Evolutionary conservation across 1,140 invertebrate species (phyloP), one percentile per base, ranked within the genome.

Genomic region (Tetranychus cinnabarinus): DNA sequence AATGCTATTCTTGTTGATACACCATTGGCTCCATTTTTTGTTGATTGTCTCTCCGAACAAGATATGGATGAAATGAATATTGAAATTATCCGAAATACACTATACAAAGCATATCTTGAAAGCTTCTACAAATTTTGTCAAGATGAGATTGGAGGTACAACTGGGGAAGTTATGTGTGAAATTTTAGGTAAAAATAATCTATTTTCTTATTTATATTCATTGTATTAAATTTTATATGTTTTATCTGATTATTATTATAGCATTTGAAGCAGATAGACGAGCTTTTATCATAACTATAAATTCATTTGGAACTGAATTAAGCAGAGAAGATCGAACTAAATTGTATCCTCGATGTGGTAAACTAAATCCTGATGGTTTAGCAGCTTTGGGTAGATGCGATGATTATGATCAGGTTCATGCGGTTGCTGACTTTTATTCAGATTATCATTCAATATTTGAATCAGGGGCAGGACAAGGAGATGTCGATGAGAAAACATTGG

Each of bases 11-110:
- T 99, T 55, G 95, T 99, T 10, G 96, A 99, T 72, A 99, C 96
- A n/a, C 96, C 96, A 58, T 74, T 99, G 64, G 86, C 95, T 65
- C 92, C 96, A 62, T 99, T 98, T 76, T 98, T 99, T 73, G 91
- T 97, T 57, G 93, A 98, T 73, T 99, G 96, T 72, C 97, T 99
- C 72, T 95, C 90, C 67, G 96, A 99, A 73, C 93, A 99, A 74
- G 96, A 99, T 80, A 81, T 99, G 70, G 93, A 99, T 78, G 96
- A 99, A 73, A 95, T 98, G 88, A 98, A 99, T 72, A 97, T 98
- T 74, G 96, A 99, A 75, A 96, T 99, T 68, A 99, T 99, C 68
- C 82, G 96, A 72, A 99, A 99, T 72, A 98, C 95, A 54, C 76
- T 99, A 55, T 99, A 98, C 76, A 98, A 97, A 73, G 76, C 95